Percentiles rank a stretch among this genome's conserved stretches.
These are phyloP conservation scores for Takifugu rubripes DNA, from an alignment of 2,797 vertebrate species.

Conservation along the genomic window DNA sequence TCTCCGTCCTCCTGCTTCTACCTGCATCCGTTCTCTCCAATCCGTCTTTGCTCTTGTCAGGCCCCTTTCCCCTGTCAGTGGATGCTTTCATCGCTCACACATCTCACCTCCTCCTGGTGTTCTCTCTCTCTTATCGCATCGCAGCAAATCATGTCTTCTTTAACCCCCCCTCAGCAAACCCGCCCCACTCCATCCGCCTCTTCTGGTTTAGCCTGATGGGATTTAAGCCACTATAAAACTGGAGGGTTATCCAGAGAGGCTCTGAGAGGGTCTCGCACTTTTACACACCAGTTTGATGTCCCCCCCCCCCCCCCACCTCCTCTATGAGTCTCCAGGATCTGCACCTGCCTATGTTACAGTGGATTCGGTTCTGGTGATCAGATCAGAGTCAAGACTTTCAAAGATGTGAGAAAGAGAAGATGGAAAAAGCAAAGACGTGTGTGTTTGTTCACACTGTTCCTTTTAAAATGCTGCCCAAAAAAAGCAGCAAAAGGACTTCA, in stretches of 20 bases:
- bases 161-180: conserved; percentile 8
- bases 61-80: conserved; percentile 18
- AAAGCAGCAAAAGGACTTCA: conserved; percentile 2
- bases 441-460: background rate
- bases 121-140: conserved; percentile 32
- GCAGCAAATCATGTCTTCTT: conserved; percentile 40
- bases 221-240: conserved; percentile 45
- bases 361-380: conserved; percentile 49
- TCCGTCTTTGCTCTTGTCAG: conserved; percentile 43
- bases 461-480: no score
- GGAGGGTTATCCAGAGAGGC: conserved; percentile 42
- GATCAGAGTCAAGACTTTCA: conserved; percentile 48
- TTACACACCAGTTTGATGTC: background rate
- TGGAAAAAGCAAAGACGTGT: conserved; percentile 13
- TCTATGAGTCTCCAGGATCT: conserved; percentile 27
- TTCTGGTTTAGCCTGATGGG: conserved; percentile 26
- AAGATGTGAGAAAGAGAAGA: conserved; percentile 40
- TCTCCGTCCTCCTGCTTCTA: conserved; percentile 35
- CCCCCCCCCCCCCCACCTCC: background rate
- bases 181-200: background rate
- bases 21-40: conserved; percentile 41
- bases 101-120: conserved; percentile 30
- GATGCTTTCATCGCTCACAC: conserved; percentile 41
- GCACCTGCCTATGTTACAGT: conserved; percentile 46
- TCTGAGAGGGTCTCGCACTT: conserved; percentile 15